phyloP scores from a whole-genome alignment of 2,113 vertebrate species.

The Eudyptes chrysolophus region DNA sequence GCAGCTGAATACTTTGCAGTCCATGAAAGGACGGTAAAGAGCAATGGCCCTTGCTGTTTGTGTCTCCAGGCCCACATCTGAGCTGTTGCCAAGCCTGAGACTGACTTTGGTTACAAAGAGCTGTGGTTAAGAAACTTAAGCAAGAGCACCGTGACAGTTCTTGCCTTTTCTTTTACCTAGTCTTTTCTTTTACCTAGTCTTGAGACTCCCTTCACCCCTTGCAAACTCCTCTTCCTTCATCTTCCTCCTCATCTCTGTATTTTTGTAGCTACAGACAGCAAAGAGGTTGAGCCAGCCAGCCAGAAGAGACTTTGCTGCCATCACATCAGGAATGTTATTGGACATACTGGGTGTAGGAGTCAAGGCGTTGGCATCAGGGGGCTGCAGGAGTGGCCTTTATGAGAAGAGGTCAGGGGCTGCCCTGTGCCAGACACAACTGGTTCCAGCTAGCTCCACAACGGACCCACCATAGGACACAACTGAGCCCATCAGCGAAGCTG shows the following conservation, averaged over 20 bases:
- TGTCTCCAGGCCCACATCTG: not conserved
- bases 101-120: not conserved
- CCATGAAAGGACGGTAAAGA: not conserved
- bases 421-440: not conserved
- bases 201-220: not conserved
- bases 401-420: not conserved
- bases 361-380: too few relatives aligned
- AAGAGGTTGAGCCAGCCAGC: not conserved
- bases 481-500: not conserved
- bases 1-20: not conserved
- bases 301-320: not conserved
- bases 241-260: not conserved
- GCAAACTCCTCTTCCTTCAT: not conserved
- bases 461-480: not conserved
- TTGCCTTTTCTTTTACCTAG: not conserved
- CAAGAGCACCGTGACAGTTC: not conserved
- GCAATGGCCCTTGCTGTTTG: not conserved
- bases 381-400: not conserved
- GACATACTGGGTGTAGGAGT: not conserved
- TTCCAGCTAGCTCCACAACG: not conserved
- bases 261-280: not conserved
- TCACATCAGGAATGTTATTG: not conserved
- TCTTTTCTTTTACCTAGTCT: not conserved
- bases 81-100: not conserved
- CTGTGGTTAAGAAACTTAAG: too few relatives aligned